Base-by-base conservation (phyloP, 2,113 vertebrate genomes). In the Mormoops blainvillei region DNA sequence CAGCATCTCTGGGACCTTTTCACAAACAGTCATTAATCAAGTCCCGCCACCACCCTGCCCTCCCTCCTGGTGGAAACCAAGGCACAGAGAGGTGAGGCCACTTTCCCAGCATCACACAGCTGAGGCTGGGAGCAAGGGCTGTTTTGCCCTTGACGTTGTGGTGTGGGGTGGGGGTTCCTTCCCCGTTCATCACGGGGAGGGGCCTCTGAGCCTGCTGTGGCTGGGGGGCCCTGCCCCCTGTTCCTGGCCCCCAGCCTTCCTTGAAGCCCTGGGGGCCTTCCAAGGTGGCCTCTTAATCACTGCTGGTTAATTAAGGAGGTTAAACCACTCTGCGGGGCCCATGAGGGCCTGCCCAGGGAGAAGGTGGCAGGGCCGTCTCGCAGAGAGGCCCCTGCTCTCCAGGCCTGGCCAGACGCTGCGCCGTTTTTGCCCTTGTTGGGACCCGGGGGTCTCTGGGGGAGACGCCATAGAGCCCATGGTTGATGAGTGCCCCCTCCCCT, bases 401-500 rank as follows among this genome's bases (percentile, higher is more conserved):
- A 0, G 86, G 38, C 56, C 63, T 3, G 56, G 68, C 58, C 33
- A 18, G 31, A 13, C 63, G 2, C 9, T 2, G 50, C 5, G 52
- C 63, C 1, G 1, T 24, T 6, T 74, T 2, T 63, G 74, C 63
- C 94, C 65, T 1, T 26, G 3, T 1, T 0, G 13, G 73, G 85
- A 24, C 56, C 93, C 4, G 8, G 31, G 86, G 95, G 94, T 83
- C 78, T 52, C 71, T 63, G 50, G 45, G 45, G 85, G 74, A 11
- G n/a, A 73, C 48, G 24, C 38, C 65, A 52, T 4, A 80, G 94
- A 83, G 85, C 56, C 2, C 41, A n/a, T 24, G 36, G 65, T 68
- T 92, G 98, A 96, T 95, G 96, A 95, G 96, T 86, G 98, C 98
- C 98, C 98, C 98, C 96, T 95, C 98, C 92, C 85, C 48, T 81